phyloP scores from a whole-genome alignment of 2,113 vertebrate genomes.

The Fregetta grallaria region DNA sequence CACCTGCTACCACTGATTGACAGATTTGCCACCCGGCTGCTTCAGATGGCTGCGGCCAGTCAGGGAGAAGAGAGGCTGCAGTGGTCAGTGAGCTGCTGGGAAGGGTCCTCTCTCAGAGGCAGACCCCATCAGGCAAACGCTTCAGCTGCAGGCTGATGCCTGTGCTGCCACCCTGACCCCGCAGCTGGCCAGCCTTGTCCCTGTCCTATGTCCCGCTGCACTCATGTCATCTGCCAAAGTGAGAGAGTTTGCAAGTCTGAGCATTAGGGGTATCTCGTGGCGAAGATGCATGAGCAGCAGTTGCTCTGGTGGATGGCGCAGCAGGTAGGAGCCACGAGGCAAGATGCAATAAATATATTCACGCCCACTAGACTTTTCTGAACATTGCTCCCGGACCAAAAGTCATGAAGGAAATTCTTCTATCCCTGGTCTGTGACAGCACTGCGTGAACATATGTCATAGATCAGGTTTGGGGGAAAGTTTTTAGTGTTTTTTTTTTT shows the following conservation, averaged over 20 bases:
- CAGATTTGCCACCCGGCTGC: not conserved
- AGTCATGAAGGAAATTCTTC: not conserved
- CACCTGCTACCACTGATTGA: not conserved
- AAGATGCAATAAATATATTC: not conserved
- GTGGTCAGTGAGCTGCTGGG: not conserved
- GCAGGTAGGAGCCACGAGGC: not conserved
- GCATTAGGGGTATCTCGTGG: not conserved
- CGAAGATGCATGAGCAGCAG: not conserved
- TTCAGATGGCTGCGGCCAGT: not conserved
- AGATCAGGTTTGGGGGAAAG: not conserved
- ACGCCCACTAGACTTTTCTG: not conserved
- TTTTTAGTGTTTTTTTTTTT: not conserved
- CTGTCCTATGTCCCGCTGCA: not conserved
- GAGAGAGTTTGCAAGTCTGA: not conserved
- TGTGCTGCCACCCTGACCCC: not conserved
- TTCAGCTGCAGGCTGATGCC: not conserved
- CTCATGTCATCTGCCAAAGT: not conserved
- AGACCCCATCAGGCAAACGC: not conserved
- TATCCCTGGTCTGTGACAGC: not conserved
- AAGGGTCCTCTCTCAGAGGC: not conserved
- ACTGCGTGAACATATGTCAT: not conserved
- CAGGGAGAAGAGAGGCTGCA: not conserved
- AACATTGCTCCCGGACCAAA: not conserved
- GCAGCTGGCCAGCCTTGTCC: not conserved
- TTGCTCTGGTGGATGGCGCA: not conserved